A percentile compares a stretch with the other conserved stretches of the same genome.
Conservation (phyloP, 2,888 invertebrate genomes). For the Ophraella communa region DNA sequence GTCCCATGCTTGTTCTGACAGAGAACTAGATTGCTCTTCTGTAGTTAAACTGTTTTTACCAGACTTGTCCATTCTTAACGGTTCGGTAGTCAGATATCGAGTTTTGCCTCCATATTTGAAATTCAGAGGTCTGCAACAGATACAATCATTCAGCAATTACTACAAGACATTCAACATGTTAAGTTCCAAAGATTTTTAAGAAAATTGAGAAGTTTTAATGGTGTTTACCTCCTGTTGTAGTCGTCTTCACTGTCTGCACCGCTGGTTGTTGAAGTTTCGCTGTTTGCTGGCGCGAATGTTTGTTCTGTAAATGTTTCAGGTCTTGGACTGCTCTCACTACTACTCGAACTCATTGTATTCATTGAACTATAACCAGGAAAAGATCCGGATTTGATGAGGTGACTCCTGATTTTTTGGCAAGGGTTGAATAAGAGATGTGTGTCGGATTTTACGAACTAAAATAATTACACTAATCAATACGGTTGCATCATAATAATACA, state of each 20-base stretch:
- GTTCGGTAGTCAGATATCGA: conserved; percentile 54
- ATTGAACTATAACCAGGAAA: conserved; percentile 69
- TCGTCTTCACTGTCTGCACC: conserved; percentile 75
- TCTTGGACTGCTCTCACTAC: conserved; percentile 61
- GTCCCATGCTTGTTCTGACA: conserved; percentile 94
- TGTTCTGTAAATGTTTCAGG: conserved; percentile 68
- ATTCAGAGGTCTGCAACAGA: conserved; percentile 61
- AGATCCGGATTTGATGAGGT: conserved; percentile 75
- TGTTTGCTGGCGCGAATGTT: conserved; percentile 53
- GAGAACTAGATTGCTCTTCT: conserved; percentile 80
- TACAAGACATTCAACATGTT: background rate
- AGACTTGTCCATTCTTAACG: conserved; percentile 53
- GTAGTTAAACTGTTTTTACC: conserved; percentile 67
- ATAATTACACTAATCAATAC: conserved; percentile 17
- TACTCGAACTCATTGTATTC: conserved; percentile 51
- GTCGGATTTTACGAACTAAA: conserved; percentile 49
- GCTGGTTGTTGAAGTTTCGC: conserved; percentile 68
- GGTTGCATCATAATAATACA: too few species aligned
- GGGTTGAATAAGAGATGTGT: conserved; percentile 41
- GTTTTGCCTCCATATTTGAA: conserved; percentile 69
- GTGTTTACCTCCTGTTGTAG: conserved; percentile 51
- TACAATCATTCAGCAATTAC: conserved; percentile 8
- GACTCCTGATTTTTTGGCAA: conserved; percentile 39
- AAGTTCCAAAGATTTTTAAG: background rate
- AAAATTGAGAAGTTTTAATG: background rate